Evolutionary conservation across 2,113 vertebrate species (phyloP).

Genomic region (Clarias gariepinus): DNA sequence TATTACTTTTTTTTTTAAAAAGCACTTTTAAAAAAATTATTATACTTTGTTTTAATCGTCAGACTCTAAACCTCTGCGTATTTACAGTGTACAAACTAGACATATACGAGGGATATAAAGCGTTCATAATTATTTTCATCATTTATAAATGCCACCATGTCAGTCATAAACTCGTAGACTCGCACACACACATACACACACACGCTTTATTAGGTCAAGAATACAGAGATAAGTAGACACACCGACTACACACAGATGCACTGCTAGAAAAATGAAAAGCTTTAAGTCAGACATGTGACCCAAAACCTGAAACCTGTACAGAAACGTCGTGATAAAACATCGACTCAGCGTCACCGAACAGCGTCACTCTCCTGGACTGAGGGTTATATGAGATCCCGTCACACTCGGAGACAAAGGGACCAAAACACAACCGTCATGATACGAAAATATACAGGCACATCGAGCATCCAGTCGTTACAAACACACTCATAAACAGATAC

Average conservation of each 20-base stretch:
- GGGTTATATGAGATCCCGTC: background rate
- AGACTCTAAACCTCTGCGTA: slow-evolving; percentile 70
- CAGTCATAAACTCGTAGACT: slow-evolving; percentile 67
- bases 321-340: background rate
- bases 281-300: background rate
- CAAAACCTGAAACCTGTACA: background rate
- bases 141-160: slow-evolving; percentile 74
- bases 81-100: slow-evolving; percentile 82
- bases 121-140: slow-evolving; percentile 78
- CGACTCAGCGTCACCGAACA: background rate
- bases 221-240: slow-evolving; percentile 47
- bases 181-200: slow-evolving; percentile 56
- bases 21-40: slow-evolving; percentile 76
- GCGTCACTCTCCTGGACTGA: background rate
- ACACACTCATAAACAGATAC: background rate
- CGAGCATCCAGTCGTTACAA: background rate
- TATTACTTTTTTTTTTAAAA: slow-evolving; percentile 65
- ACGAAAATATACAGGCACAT: background rate
- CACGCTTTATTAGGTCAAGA: slow-evolving; percentile 63
- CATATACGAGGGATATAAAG: slow-evolving; percentile 78
- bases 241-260: slow-evolving; percentile 49
- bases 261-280: slow-evolving; percentile 32
- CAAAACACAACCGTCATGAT: background rate
- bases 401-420: background rate
- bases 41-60: slow-evolving; percentile 69